Percentiles rank a stretch among this genome's conserved stretches.
These are phyloP conservation scores for Drosophila jambulina DNA, from an alignment of 1,140 invertebrate genomes.

Conservation along the genomic window DNA sequence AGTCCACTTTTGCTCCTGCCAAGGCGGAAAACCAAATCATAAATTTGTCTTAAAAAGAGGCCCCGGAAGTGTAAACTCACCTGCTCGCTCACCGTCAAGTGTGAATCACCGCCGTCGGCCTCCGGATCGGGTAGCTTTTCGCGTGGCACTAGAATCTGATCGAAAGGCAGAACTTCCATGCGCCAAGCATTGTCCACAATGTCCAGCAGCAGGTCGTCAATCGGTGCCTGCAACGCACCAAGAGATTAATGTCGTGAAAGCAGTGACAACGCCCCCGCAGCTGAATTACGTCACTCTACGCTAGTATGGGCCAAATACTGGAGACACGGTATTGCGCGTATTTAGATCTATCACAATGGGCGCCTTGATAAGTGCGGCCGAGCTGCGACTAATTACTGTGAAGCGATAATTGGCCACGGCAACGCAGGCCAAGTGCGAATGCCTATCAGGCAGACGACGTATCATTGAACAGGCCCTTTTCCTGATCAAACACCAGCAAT, in stretches of 20 bases:
- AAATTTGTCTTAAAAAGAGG: not conserved
- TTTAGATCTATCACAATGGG: conserved; percentile 71
- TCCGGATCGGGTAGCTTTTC: conserved; percentile 96
- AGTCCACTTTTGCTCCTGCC: conserved; percentile 92
- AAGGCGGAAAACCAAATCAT: not conserved
- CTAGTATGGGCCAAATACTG: conserved; percentile 6
- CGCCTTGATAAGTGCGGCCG: conserved; percentile 56
- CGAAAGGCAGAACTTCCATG: conserved; percentile 93
- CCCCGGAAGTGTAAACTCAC: conserved; percentile 75
- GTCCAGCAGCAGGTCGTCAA: conserved; percentile 93
- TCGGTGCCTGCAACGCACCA: conserved; percentile 65
- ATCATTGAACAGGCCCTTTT: not conserved
- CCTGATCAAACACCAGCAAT: not conserved
- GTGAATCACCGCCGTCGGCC: conserved; percentile 95
- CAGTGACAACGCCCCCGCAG: conserved; percentile 28
- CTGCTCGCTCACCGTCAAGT: conserved; percentile 95
- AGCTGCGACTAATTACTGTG: conserved; percentile 58
- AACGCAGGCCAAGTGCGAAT: conserved; percentile 6
- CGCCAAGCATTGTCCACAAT: conserved; percentile 96
- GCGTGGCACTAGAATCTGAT: conserved; percentile 95
- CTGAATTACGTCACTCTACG: conserved; percentile 64
- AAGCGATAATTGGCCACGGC: conserved; percentile 46
- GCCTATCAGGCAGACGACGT: not conserved
- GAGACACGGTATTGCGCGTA: conserved; percentile 51
- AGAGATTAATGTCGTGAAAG: not conserved